Base-by-base conservation (phyloP, 30 jellyfish, hydroid and myxozoan species). In the Cassiopea xamachana region DNA sequence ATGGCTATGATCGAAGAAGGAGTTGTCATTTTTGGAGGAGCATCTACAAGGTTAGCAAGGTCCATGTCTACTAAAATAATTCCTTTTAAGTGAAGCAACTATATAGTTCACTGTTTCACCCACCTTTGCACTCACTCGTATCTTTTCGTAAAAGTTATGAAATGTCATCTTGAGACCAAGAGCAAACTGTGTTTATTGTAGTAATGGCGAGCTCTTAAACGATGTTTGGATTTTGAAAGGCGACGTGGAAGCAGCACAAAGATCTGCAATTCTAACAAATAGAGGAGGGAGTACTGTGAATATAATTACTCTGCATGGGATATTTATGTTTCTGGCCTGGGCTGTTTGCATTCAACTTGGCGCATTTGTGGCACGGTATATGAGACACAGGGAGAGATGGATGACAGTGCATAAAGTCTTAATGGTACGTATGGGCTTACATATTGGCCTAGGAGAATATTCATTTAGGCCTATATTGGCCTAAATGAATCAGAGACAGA, bases 311-410 rank as follows among this genome's bases (percentile, higher is more conserved):
- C 85, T 91, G 14, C 97, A 91, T 79, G 94, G 94, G 13, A 79
- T 91, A 10, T 81, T 91, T 47, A 91, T 91, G 97, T 79, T 91
- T 18, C 43, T 84, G 17, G 60, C 93, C 1, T 91, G 97, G 97
- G 97, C 92, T 18, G 47, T 91, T 39, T 46, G 84, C 60, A 2
- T 91, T 3, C 97, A 91, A 75, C 15, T 86, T 16, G 94, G 92
- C 16, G 97, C 89, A 1, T 91, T 91, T 80, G 81, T 91, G 17
- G 94, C 97, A 13, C 51, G 97, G 62, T 91, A 91, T 67, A 83
- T 91, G 84, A 86, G 80, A 55, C 77, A 84, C 48, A 79, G 85
- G 62, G 87, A 69, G 44, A 80, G 60, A 61, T 91, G 97, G 97
- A 81, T 48, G 68, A 80, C 81, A 19, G 69, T 79, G 19, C 97